These are phyloP conservation scores for Penaeus chinensis DNA, from an alignment of 1,140 invertebrate genomes.

Conservation along the genomic window DNA sequence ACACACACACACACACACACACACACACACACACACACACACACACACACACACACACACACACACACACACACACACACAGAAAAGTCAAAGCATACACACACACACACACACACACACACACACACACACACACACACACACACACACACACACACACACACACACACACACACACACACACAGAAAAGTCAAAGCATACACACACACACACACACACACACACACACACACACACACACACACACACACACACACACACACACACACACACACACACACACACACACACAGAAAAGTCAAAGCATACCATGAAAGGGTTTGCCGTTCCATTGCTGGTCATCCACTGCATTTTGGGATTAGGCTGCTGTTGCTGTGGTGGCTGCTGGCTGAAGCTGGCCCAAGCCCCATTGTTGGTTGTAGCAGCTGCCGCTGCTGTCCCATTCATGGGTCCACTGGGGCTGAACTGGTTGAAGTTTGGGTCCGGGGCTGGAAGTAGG, in stretches of 20 bases:
- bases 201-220: constrained; percentile 36
- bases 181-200: constrained; percentile 18
- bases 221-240: constrained; percentile 35
- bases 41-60: constrained; percentile 17
- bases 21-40: constrained; percentile 19
- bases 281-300: too few relatives aligned
- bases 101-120: constrained; percentile 6
- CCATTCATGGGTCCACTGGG: constrained; percentile 31
- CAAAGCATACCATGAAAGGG: constrained; percentile 49
- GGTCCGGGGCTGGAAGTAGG: constrained; percentile 41
- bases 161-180: constrained; percentile 19
- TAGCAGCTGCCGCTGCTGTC: constrained; percentile 3
- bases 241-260: constrained; percentile 14
- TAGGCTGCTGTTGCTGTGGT: constrained; percentile 1
- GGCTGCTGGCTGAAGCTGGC: constrained; percentile 40
- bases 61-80: not conserved
- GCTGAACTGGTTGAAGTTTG: constrained; percentile 55
- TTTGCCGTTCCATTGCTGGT: constrained; percentile 43
- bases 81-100: not conserved
- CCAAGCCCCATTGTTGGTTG: constrained; percentile 16
- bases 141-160: constrained; percentile 34
- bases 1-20: constrained; percentile 34
- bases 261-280: too few relatives aligned
- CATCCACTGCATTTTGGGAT: constrained; percentile 20
- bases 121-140: constrained; percentile 33